Base-by-base conservation (phyloP, 1,140 invertebrate genomes). In the Whitmania pigra region DNA sequence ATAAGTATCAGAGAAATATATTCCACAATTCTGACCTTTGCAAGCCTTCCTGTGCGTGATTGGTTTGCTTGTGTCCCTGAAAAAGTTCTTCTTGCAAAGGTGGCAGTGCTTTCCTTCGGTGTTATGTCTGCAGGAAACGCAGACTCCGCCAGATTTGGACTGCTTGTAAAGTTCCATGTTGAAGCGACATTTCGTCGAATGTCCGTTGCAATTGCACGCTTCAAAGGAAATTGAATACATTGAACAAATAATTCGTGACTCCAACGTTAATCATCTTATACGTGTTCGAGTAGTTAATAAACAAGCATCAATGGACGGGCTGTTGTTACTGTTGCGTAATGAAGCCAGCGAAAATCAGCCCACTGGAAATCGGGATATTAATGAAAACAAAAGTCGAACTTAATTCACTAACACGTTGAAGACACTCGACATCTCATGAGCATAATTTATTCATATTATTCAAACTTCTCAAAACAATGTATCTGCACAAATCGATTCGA, bases 121-220 rank as follows among this genome's bases (percentile, higher is more conserved):
- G 85, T 90, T 95, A 85, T 99, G 95, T 49, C 92, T 87, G 84
- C 96, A 99, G 71, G 91, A 90, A 73, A 94, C 85, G 83, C 96
- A 99, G 43, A 99, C 91, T 72, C 96, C 96, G 67, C 96, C 96
- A 76, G 90, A 93, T 72, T 90, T 90, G 13, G 93, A 96, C 77
- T 96, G 83, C 83, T 94, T 93, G 87, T 92, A 99, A 77, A 98
- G 86, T 82, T 98, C 94, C 89, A 94, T 94, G 86, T 96, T 97
- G 87, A 99, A 98, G 73, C 92, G 89, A 83, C 95, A 99, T 78
- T 91, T 88, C 72, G 93, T 87, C 11, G 95, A 92, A 85, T 98
- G 95, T 54, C 90, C 87, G 83, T 98, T 97, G 86, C 95, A 98
- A 83, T 97, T 94, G 87, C 95, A 99, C 74, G 90, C 95, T 97